These are phyloP conservation scores for Callorhinus ursinus DNA, from an alignment of 2,113 vertebrate genomes.

Conservation along the genomic window DNA sequence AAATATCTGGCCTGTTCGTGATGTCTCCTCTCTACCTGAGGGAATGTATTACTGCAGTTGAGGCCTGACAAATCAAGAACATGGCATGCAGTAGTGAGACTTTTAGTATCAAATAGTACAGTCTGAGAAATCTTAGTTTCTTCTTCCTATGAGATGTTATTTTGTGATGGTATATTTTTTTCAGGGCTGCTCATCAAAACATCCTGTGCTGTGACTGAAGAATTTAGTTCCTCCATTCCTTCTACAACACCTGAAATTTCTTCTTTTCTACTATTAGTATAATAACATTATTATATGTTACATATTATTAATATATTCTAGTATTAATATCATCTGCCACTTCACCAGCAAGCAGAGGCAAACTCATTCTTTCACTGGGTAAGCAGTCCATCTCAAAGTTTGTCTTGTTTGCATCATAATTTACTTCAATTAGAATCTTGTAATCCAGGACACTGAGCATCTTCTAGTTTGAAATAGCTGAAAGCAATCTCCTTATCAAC, in stretches of 20 bases:
- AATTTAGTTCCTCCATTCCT: slow-evolving; percentile 43
- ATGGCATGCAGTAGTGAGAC: slow-evolving; percentile 7
- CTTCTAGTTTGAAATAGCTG: not conserved
- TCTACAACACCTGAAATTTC: not conserved
- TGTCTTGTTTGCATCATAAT: slow-evolving; percentile 31
- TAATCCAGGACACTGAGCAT: not conserved
- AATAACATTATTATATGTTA: not conserved
- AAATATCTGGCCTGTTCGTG: slow-evolving; percentile 19
- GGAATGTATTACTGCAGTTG: not conserved
- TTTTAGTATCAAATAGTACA: slow-evolving; percentile 43
- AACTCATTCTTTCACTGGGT: not conserved
- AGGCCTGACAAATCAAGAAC: slow-evolving; percentile 63
- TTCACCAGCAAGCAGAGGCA: not conserved
- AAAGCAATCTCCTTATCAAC: not conserved
- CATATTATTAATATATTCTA: not conserved
- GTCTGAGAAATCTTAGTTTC: not conserved
- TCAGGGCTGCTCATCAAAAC: slow-evolving; percentile 48
- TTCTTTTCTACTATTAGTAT: not conserved
- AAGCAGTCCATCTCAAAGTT: slow-evolving; percentile 28
- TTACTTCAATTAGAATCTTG: slow-evolving; percentile 47
- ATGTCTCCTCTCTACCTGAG: not conserved
- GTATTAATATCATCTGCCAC: not conserved
- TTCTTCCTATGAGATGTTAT: not conserved
- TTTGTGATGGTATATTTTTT: not conserved
- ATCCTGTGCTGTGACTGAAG: not conserved